Evolutionary conservation across 2,797 vertebrate genomes (phyloP).

Genomic region (Ctenochaetus hawaiiensis): DNA sequence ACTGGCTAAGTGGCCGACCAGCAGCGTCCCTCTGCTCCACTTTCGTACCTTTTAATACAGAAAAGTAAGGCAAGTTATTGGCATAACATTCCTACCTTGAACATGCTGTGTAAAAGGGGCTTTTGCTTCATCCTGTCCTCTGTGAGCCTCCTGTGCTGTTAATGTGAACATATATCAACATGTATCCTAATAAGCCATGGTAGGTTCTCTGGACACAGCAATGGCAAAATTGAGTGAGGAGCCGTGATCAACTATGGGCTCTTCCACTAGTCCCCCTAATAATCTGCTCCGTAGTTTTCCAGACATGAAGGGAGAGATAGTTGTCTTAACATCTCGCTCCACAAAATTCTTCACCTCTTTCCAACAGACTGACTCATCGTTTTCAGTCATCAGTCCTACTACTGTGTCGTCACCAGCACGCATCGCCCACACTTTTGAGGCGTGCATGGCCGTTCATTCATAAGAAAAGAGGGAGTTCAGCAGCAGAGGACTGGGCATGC

Average conservation of each 20-base stretch:
- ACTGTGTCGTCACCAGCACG: background rate
- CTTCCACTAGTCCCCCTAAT: background rate
- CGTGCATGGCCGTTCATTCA: slow-evolving; percentile 25
- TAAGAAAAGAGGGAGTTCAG: slow-evolving; percentile 11
- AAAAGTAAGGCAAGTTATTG: no score
- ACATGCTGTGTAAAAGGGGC: no score
- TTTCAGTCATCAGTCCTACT: slow-evolving; percentile 18
- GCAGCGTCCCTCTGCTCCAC: no score
- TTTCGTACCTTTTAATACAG: no score
- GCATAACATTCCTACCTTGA: no score
- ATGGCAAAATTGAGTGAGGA: background rate
- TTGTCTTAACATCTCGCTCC: background rate
- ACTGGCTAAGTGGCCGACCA: no score
- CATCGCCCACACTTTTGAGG: slow-evolving; percentile 8
- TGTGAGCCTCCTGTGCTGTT: no score
- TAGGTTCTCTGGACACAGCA: background rate
- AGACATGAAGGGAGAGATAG: background rate
- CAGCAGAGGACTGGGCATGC: slow-evolving; percentile 13
- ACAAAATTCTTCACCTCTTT: background rate
- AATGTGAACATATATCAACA: no score
- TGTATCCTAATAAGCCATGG: background rate
- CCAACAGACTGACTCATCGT: slow-evolving; percentile 6
- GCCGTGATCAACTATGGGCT: background rate
- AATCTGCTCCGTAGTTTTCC: background rate
- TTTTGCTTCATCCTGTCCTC: no score